Conservation (phyloP, 1,140 invertebrate genomes). For the Nasonia vitripennis region DNA sequence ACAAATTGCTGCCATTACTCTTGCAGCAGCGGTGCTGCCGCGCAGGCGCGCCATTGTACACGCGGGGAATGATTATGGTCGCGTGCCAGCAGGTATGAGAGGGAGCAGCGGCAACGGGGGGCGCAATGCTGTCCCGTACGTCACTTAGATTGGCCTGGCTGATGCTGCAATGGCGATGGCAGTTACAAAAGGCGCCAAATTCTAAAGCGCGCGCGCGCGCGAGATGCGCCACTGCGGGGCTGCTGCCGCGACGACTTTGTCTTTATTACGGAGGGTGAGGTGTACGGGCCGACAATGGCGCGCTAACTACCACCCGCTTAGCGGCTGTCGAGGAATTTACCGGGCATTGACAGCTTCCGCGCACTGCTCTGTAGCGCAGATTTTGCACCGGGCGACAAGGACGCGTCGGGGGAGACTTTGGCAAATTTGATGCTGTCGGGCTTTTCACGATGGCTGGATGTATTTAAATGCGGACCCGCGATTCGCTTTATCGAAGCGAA, state of each 20-base stretch:
- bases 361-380: background rate
- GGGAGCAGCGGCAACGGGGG: background rate
- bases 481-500: no score
- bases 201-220: conserved; percentile 55
- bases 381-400: background rate
- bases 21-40: conserved; percentile 66
- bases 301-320: conserved; percentile 18
- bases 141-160: conserved; percentile 68
- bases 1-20: conserved; percentile 72
- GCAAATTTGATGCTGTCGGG: background rate
- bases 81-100: conserved; percentile 1
- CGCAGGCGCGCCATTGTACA: conserved; percentile 59
- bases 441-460: no score
- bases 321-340: background rate
- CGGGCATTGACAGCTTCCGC: background rate
- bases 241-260: conserved; percentile 31
- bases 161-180: conserved; percentile 55
- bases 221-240: background rate
- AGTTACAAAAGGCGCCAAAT: conserved; percentile 65
- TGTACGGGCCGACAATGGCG: background rate
- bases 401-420: background rate
- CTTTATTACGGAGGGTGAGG: conserved; percentile 26
- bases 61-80: conserved; percentile 34
- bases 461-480: no score
- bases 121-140: conserved; percentile 58